Percentiles rank a stretch among this genome's conserved stretches.
Conservation (phyloP, 2,113 vertebrate species). For the Fulica atra region DNA sequence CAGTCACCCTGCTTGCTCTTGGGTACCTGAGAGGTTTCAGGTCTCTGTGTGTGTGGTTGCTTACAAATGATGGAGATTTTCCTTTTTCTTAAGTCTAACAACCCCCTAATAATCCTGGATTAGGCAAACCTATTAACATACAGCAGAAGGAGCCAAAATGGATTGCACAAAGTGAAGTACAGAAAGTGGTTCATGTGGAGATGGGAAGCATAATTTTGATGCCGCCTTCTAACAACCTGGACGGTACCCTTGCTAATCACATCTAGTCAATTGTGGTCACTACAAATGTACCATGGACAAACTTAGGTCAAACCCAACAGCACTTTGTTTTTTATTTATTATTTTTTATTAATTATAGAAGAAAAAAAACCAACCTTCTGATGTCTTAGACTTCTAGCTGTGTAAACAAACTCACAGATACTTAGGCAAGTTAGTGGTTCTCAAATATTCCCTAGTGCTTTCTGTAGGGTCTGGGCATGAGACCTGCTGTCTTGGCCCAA, state of each 20-base stretch:
- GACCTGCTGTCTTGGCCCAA: constrained; percentile 27
- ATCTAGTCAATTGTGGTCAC: neutral
- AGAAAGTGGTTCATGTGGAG: neutral
- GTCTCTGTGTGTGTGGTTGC: neutral
- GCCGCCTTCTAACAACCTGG: neutral
- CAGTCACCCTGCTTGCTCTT: fast-evolving
- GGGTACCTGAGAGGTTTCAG: neutral
- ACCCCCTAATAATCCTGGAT: neutral
- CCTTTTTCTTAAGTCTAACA: neutral
- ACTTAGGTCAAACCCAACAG: neutral
- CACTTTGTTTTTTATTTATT: neutral
- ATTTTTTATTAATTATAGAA: neutral
- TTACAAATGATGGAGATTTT: neutral
- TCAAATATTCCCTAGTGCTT: neutral
- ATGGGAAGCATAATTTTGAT: neutral
- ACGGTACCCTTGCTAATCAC: neutral
- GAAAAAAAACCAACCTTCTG: neutral
- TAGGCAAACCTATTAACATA: neutral
- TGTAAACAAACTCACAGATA: constrained; percentile 19
- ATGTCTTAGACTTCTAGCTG: neutral
- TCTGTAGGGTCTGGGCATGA: neutral
- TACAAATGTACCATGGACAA: neutral
- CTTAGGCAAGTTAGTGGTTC: constrained; percentile 13
- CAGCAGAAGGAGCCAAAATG: neutral
- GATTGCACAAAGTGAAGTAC: neutral